Conservation (phyloP, 2,797 vertebrate species). For the Thaleichthys pacificus region DNA sequence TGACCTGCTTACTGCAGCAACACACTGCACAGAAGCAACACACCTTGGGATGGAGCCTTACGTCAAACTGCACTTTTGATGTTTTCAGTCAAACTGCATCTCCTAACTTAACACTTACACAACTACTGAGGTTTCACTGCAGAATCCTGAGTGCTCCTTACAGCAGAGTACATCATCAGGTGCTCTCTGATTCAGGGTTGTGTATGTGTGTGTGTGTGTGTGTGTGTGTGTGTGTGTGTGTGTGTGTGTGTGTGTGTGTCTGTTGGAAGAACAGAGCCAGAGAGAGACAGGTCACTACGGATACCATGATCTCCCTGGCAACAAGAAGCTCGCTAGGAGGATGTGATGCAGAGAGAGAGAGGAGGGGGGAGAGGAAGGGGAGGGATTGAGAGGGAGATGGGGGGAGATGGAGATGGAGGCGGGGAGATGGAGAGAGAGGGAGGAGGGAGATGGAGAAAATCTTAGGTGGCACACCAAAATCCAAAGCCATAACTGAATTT, state of each 20-base stretch:
- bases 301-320: constrained; percentile 57
- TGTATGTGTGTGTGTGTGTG: neutral
- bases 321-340: constrained; percentile 46
- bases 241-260: neutral
- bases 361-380: too few relatives aligned
- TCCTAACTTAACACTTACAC: too few relatives aligned
- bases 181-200: neutral
- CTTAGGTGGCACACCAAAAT: constrained; percentile 21
- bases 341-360: constrained; percentile 20
- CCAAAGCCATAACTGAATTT: too few relatives aligned
- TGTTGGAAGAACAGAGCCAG: neutral
- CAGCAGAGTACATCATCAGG: too few relatives aligned
- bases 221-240: neutral
- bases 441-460: constrained; percentile 29
- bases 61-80: too few relatives aligned
- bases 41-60: too few relatives aligned
- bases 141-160: too few relatives aligned
- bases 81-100: too few relatives aligned
- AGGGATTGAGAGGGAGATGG: constrained; percentile 40
- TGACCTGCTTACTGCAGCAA: too few relatives aligned
- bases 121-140: too few relatives aligned
- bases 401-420: constrained; percentile 12
- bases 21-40: too few relatives aligned
- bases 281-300: constrained; percentile 46
- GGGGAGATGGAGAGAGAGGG: constrained; percentile 37